These are phyloP conservation scores for Lasius fuliginosus DNA, from an alignment of 2,888 invertebrate genomes.

Conservation along the genomic window DNA sequence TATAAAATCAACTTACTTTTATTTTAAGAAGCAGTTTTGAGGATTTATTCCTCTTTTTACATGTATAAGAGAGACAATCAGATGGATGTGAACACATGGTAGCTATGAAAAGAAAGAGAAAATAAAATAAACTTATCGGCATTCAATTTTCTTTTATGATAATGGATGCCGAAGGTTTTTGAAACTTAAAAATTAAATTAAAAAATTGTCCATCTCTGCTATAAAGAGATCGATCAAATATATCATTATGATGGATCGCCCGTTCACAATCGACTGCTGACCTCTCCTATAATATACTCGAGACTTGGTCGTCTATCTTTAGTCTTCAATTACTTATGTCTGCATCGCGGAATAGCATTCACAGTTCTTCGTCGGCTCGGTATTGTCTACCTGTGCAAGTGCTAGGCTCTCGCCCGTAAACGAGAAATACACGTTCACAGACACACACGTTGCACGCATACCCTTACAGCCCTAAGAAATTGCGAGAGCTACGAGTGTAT, in stretches of 20 bases:
- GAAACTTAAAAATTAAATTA: neutral
- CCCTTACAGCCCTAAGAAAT: slow-evolving; percentile 63
- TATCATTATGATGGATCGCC: neutral
- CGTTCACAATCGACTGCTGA: neutral
- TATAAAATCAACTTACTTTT: neutral
- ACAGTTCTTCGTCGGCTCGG: neutral
- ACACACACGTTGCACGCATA: neutral
- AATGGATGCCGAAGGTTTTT: neutral
- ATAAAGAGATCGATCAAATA: neutral
- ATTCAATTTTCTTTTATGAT: neutral
- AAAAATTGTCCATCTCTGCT: neutral
- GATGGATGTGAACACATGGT: neutral
- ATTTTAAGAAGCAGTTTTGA: neutral
- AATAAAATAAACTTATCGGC: neutral
- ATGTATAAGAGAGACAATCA: neutral
- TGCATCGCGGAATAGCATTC: slow-evolving; percentile 9
- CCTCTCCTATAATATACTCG: neutral
- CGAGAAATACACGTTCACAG: slow-evolving; percentile 33
- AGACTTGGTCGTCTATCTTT: slow-evolving; percentile 6
- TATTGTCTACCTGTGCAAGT: slow-evolving; percentile 44
- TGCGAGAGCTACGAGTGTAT: slow-evolving; percentile 61
- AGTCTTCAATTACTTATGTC: slow-evolving; percentile 47
- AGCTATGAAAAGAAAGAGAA: neutral
- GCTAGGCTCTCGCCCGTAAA: slow-evolving; percentile 27
- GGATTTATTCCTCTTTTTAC: neutral